These are phyloP conservation scores for Apocheima hispidaria DNA, from an alignment of 2,888 invertebrate species.

Conservation along the genomic window DNA sequence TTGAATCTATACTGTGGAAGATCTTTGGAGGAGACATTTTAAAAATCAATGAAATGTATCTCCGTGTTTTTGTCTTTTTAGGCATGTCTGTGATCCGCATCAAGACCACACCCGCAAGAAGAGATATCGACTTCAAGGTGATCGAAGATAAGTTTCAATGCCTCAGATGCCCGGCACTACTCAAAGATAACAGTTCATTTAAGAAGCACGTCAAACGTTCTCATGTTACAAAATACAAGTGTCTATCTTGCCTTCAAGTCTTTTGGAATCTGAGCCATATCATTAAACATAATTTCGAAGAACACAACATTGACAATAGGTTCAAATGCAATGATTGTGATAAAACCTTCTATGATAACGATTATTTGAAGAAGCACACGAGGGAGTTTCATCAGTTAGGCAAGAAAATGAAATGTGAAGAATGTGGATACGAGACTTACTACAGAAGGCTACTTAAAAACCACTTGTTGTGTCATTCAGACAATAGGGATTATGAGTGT, in stretches of 20 bases:
- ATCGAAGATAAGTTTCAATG: neutral
- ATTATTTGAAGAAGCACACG: constrained; percentile 64
- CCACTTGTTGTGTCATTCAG: constrained; percentile 41
- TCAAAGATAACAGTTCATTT: neutral
- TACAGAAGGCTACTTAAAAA: constrained; percentile 41
- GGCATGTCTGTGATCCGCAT: neutral
- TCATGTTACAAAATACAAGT: constrained; percentile 1
- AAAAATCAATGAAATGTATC: neutral
- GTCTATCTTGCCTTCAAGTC: neutral
- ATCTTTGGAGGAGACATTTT: neutral
- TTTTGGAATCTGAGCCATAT: neutral
- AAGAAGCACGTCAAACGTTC: neutral
- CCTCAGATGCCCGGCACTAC: neutral
- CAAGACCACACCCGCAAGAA: neutral
- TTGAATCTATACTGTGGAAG: neutral
- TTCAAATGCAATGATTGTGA: constrained; percentile 73
- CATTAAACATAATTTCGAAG: constrained; percentile 60
- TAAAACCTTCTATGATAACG: constrained; percentile 62
- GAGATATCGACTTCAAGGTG: neutral
- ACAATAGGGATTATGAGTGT: constrained; percentile 70
- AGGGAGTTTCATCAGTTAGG: constrained; percentile 76
- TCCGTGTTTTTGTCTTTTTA: constrained; percentile 4
- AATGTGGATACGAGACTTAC: constrained; percentile 70
- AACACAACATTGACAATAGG: constrained; percentile 67
- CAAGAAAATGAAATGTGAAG: constrained; percentile 63